Evolutionary conservation across 2,797 vertebrate genomes (phyloP), one percentile per base, ranked within the genome.

Genomic region (Gymnodraco acuticeps): DNA sequence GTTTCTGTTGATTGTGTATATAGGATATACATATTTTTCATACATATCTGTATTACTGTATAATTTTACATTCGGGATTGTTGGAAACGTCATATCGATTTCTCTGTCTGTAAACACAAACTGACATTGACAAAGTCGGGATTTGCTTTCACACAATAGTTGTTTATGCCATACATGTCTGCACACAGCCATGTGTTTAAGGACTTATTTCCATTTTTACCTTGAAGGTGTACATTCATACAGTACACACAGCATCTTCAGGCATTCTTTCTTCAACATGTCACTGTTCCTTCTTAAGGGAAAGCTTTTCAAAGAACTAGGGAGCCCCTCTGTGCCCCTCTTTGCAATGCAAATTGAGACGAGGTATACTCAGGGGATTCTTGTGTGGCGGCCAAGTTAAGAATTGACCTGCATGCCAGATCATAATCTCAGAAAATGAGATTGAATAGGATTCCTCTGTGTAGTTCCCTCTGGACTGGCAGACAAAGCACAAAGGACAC

Each of bases 391-490:
- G 89, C 90, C 87, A 92, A 87, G 81, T 84, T 89, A 88, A 86
- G 83, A 92, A 92, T 74, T 79, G 81, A 89, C 82, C 85, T 86
- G 86, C 87, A 83, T 77, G 85, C 75, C 87, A 87, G 92, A 93
- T 92, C 86, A 88, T 90, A 90, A 94, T 93, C 90, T 93, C 71
- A 81, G 42, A 83, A 87, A 86, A 80, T 68, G 51, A 70, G 59
- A 75, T 13, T 88, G 58, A 85, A 87, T 58, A 85, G 82, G 87
- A 91, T 86, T 88, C 81, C 73, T 85, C 64, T 41, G 78, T 70
- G 80, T 60, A 11, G 64, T 77, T 86, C 80, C 87, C 79, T 81
- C 69, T 73, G 84, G 80, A 90, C 77, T 19, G 75, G 60, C 74
- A 81, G 70, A 86, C 82, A 73, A 83, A 88, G 75, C 69, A 88